Base-by-base conservation (phyloP, 2,888 invertebrate genomes). In the Phengaris alcon region DNA sequence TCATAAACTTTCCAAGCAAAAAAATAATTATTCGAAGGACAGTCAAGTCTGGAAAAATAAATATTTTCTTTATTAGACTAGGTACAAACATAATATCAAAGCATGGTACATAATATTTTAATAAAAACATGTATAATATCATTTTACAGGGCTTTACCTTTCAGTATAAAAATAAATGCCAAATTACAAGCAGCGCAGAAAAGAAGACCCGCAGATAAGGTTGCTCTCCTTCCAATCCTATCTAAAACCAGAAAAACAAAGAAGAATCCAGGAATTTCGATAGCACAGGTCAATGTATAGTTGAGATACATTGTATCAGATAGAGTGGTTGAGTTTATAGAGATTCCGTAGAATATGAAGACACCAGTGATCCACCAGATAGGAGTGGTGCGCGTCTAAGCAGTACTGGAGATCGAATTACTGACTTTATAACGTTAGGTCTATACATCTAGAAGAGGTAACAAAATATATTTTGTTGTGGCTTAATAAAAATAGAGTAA, bases 281-380 rank as follows among this genome's bases (percentile, higher is more conserved):
- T 91, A 46, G 94, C 82, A 5, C 93, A 87, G 0, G 94, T 94
- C 74, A 94, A 82, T 15, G 96, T 95, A 82, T 78, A 96, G 85
- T 96, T 96, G 9, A 95, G 81, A 83, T 96, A 96, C 82, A 95
- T 95, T 82, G 96, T 94, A 9, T 96, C 96, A 51, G 95, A 94
- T 52, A 97, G 87, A 0, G 95, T 90, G 0, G 96, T 95, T 0
- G 96, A 95, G 85, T 96, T 96, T 73, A 96, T 87, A 5, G 95
- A 95, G n/a, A 97, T 86, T 0, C 96, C 96, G 81, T 96, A 96
- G 86, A 96, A 97, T 7, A 96, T 95, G 77, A 96, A 94, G 0
- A 95, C 95, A 78, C 95, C 95, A 0, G 96, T 95, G 54, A 96
- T 94, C 96, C 96, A 96, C 86, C 96, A 96, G 78, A 96, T 91